Conservation (phyloP, 2,797 vertebrate genomes). For the Scomberomorus guttatus region DNA sequence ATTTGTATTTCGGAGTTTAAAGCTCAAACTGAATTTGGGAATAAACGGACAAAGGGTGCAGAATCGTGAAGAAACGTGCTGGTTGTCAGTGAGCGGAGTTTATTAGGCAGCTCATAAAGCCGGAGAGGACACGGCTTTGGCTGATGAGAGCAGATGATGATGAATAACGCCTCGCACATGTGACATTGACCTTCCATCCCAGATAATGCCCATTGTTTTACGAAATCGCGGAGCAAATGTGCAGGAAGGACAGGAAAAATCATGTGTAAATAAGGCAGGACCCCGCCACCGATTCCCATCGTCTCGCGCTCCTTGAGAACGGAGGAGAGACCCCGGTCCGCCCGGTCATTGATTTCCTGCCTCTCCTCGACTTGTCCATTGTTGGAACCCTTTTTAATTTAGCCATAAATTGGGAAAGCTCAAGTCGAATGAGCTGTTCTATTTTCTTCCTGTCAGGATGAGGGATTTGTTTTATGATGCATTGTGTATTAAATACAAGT, state of each 20-base stretch:
- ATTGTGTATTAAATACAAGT: slow-evolving; percentile 99
- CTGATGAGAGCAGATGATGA: slow-evolving; percentile 89
- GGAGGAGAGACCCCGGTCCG: slow-evolving; percentile 87
- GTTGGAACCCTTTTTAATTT: slow-evolving; percentile 95
- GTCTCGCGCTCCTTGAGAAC: slow-evolving; percentile 89
- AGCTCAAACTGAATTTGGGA: background rate
- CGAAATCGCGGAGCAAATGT: slow-evolving; percentile 84
- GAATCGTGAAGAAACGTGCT: slow-evolving; percentile 56
- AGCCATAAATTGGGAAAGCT: slow-evolving; percentile 98
- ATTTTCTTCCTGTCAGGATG: slow-evolving; percentile 99
- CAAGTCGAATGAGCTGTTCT: slow-evolving; percentile 96
- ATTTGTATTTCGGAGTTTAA: background rate
- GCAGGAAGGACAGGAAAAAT: slow-evolving; percentile 92
- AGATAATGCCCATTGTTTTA: slow-evolving; percentile 96
- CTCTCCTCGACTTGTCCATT: slow-evolving; percentile 92
- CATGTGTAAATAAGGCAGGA: slow-evolving; percentile 91
- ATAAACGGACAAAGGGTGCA: slow-evolving; percentile 21
- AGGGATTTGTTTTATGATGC: slow-evolving; percentile 99
- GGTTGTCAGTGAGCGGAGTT: slow-evolving; percentile 59
- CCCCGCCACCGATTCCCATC: slow-evolving; percentile 90
- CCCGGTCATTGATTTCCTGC: slow-evolving; percentile 93
- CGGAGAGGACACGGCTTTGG: slow-evolving; percentile 59
- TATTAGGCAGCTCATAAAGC: slow-evolving; percentile 78
- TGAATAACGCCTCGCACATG: slow-evolving; percentile 88
- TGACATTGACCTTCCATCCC: slow-evolving; percentile 96